Conservation (phyloP, 2,888 invertebrate genomes). For the Tetheella fluctuosa region DNA sequence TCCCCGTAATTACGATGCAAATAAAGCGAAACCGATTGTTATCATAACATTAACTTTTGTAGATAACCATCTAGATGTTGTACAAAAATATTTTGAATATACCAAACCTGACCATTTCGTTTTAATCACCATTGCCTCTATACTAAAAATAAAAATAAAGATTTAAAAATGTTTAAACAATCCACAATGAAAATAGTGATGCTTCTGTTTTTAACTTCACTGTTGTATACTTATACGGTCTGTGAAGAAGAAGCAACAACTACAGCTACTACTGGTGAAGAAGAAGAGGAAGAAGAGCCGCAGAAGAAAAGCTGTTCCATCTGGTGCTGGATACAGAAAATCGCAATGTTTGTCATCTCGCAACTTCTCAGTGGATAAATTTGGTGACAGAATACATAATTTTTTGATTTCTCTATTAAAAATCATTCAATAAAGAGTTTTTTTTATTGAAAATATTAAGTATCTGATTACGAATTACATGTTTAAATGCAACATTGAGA, state of each 20-base stretch:
- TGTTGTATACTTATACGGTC: constrained; percentile 48
- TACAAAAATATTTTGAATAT: background rate
- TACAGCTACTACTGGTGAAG: constrained; percentile 57
- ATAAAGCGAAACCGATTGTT: constrained; percentile 2
- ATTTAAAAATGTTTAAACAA: constrained; percentile 40
- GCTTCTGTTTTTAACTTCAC: constrained; percentile 41
- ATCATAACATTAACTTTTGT: constrained; percentile 9
- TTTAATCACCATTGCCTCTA: background rate
- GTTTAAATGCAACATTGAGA: too few species aligned
- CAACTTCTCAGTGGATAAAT: constrained; percentile 69
- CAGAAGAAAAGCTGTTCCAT: constrained; percentile 73
- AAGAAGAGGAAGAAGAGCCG: constrained; percentile 72
- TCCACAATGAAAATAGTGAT: constrained; percentile 45
- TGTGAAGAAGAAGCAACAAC: constrained; percentile 67
- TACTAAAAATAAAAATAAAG: constrained; percentile 12
- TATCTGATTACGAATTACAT: too few species aligned
- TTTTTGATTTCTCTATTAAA: background rate
- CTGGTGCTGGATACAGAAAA: constrained; percentile 83
- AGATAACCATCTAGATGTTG: constrained; percentile 5
- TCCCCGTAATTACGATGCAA: background rate
- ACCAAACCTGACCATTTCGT: background rate
- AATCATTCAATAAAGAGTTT: background rate
- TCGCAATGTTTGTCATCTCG: constrained; percentile 78
- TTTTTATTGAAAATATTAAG: too few species aligned
- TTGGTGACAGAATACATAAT: background rate